phyloP scores from a whole-genome alignment of 2,888 invertebrate species.

The Caenorhabditis sp. region DNA sequence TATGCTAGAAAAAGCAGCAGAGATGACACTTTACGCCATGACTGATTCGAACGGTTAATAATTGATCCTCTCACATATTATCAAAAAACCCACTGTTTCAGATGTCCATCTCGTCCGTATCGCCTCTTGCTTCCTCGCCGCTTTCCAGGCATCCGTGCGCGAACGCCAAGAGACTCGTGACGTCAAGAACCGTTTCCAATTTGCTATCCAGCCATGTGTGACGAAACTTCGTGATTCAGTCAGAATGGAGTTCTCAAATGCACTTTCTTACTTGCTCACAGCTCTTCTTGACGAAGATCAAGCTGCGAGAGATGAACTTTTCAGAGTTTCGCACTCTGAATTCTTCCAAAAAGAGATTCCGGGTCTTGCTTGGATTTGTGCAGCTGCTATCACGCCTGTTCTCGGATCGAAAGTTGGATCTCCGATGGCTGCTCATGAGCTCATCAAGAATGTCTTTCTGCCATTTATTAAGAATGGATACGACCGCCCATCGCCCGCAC shows the following conservation, averaged over 20 bases:
- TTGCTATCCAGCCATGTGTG: conserved; percentile 14
- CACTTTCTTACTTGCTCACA: conserved; percentile 28
- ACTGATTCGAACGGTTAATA: conserved; percentile 33
- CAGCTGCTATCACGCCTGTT: conserved; percentile 28
- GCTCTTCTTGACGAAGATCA: conserved; percentile 18
- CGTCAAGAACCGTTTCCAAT: conserved; percentile 1
- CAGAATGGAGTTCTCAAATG: conserved; percentile 49
- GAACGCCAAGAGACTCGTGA: neutral
- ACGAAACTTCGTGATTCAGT: conserved; percentile 50
- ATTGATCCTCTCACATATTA: neutral
- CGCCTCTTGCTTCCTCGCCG: conserved; percentile 61
- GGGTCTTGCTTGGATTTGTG: conserved; percentile 47
- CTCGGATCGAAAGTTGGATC: conserved; percentile 19
- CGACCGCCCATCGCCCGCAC: conserved; percentile 47
- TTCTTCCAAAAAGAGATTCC: conserved; percentile 43
- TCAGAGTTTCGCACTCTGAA: neutral
- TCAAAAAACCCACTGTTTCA: no score
- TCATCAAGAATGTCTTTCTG: conserved; percentile 35
- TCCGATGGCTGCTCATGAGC: neutral
- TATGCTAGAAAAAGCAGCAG: conserved; percentile 31
- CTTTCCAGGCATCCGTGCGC: conserved; percentile 13
- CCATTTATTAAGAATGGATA: conserved; percentile 48
- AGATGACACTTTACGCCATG: conserved; percentile 44
- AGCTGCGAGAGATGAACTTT: neutral
- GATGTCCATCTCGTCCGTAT: conserved; percentile 69